These are phyloP conservation scores for Pyrrhosoma nymphula DNA, from an alignment of 2,888 invertebrate species.

Conservation along the genomic window DNA sequence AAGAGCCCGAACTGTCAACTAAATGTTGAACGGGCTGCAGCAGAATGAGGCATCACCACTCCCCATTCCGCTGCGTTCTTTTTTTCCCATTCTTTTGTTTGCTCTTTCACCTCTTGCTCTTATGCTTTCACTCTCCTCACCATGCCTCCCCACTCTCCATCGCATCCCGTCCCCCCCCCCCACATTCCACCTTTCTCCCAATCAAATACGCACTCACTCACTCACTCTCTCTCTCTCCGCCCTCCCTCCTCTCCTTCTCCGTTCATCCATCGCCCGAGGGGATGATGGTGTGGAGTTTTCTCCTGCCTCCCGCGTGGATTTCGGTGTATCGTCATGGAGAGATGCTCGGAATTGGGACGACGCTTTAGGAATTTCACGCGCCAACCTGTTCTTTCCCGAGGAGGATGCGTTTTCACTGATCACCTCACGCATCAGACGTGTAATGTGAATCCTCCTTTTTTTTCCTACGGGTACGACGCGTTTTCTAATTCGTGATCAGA, in stretches of 20 bases:
- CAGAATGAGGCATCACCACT: too few relatives aligned
- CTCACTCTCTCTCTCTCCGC: neutral
- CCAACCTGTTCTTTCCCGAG: conserved; percentile 35
- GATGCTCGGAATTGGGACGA: conserved; percentile 31
- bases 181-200: neutral
- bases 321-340: neutral
- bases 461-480: neutral
- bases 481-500: conserved; percentile 22
- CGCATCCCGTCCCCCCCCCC: neutral
- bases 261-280: neutral
- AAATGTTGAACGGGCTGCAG: too few relatives aligned
- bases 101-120: neutral
- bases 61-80: too few relatives aligned
- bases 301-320: neutral
- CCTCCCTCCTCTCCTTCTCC: neutral
- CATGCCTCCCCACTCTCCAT: neutral
- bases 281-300: neutral
- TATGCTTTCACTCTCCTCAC: neutral
- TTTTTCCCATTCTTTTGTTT: neutral
- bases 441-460: neutral
- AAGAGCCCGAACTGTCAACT: too few relatives aligned
- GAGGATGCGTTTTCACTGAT: conserved; percentile 64
- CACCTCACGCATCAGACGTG: neutral
- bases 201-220: neutral
- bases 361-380: conserved; percentile 17